Evolutionary conservation across 2,888 invertebrate species (phyloP).

Genomic region (Diaprepes abbreviatus): DNA sequence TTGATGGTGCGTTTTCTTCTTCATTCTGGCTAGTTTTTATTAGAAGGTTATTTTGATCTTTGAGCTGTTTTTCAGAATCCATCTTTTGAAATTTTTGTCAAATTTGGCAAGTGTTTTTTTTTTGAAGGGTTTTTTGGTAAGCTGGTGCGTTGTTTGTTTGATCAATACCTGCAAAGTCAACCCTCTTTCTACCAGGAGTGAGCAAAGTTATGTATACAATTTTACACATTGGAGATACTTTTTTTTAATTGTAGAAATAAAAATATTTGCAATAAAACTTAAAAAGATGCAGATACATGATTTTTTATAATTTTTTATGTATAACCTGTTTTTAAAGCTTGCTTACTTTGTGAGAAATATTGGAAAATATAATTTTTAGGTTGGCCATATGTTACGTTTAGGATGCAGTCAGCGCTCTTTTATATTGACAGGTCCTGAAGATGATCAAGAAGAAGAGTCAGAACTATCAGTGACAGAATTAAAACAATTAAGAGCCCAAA

Average conservation of each 20-base stretch:
- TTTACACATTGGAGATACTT: too few species aligned
- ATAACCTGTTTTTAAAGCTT: too few species aligned
- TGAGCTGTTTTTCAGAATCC: conserved; percentile 52
- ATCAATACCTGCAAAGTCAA: conserved; percentile 44
- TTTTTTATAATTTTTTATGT: too few species aligned
- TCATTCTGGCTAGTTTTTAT: conserved; percentile 25
- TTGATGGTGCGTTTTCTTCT: neutral
- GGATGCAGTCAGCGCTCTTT: conserved; percentile 89
- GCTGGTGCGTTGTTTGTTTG: conserved; percentile 35
- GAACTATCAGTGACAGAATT: conserved; percentile 84
- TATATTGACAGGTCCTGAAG: conserved; percentile 86
- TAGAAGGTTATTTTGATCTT: conserved; percentile 48
- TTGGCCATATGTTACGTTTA: conserved; percentile 93
- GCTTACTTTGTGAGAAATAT: too few species aligned
- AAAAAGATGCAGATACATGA: too few species aligned
- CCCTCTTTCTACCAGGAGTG: neutral
- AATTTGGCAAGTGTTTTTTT: conserved; percentile 27
- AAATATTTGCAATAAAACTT: too few species aligned
- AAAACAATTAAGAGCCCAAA: conserved; percentile 69
- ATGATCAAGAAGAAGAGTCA: conserved; percentile 90
- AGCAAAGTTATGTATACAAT: too few species aligned
- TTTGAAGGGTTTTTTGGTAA: conserved; percentile 12
- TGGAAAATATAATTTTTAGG: too few species aligned
- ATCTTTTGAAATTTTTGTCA: conserved; percentile 39
- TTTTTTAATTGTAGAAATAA: too few species aligned